phyloP scores from a whole-genome alignment of 2,888 invertebrate species.

The Achlya flavicornis region DNA sequence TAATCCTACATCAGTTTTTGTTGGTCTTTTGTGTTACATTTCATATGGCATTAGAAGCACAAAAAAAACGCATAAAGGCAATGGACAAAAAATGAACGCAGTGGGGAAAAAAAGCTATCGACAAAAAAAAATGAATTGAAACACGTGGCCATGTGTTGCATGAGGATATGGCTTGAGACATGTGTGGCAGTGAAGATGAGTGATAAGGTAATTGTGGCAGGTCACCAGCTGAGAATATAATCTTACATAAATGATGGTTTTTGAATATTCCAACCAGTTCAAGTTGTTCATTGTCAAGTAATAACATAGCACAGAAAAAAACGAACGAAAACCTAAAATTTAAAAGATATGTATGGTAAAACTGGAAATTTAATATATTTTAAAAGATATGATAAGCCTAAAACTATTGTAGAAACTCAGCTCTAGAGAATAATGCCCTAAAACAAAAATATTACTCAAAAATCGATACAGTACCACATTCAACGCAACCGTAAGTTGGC shows the following conservation, averaged over 20 bases:
- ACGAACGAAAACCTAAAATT: too few species aligned
- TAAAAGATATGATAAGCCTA: too few species aligned
- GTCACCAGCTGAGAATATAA: background rate
- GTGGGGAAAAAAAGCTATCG: conserved; percentile 29
- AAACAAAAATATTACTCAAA: conserved; percentile 31
- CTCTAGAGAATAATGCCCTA: background rate
- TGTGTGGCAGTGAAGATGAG: conserved; percentile 20
- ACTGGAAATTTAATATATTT: too few species aligned
- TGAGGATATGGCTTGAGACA: conserved; percentile 27
- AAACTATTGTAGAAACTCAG: background rate
- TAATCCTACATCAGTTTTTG: conserved; percentile 26
- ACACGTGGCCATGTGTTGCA: conserved; percentile 56
- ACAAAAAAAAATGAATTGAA: conserved; percentile 44
- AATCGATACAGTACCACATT: conserved; percentile 66
- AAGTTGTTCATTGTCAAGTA: too few species aligned
- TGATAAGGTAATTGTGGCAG: background rate
- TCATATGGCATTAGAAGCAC: conserved; percentile 42
- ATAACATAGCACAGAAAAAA: too few species aligned
- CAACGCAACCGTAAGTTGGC: conserved; percentile 62
- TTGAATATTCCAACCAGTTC: background rate
- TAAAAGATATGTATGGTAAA: too few species aligned
- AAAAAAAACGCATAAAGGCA: conserved; percentile 51
- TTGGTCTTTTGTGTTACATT: conserved; percentile 47
- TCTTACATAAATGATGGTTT: background rate
- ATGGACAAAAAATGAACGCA: conserved; percentile 47